These are phyloP conservation scores for Canis aureus DNA, from an alignment of 2,113 vertebrate species.

Conservation along the genomic window DNA sequence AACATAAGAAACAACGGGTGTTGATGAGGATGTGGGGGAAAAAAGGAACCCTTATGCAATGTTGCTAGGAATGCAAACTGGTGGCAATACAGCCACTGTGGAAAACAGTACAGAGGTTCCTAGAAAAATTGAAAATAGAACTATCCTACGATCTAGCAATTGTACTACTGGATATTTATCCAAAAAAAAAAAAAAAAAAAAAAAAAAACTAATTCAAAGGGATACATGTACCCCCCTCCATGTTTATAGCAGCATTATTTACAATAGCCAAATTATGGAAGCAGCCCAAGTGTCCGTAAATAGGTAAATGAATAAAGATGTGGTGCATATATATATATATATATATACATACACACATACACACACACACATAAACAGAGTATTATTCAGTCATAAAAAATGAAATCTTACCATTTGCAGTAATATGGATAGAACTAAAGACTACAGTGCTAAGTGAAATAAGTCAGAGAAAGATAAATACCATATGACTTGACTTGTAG, in stretches of 20 bases:
- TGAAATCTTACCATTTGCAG: background rate
- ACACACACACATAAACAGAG: background rate
- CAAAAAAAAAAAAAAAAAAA: background rate
- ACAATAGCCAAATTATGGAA: background rate
- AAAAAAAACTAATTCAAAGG: background rate
- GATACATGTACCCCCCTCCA: background rate
- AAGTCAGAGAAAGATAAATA: background rate
- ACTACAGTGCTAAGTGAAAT: background rate
- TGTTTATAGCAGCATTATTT: background rate
- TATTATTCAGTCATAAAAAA: background rate
- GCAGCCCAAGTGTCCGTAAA: background rate
- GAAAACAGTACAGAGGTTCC: background rate
- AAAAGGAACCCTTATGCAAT: background rate
- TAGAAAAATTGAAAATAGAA: background rate
- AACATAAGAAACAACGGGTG: background rate
- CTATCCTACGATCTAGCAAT: background rate
- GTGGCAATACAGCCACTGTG: background rate
- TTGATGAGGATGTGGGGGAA: background rate
- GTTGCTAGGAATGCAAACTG: background rate
- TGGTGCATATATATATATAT: no score
- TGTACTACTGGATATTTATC: background rate
- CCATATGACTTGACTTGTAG: background rate
- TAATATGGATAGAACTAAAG: background rate
- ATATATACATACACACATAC: accelerated
- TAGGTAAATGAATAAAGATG: background rate